Evolutionary conservation across 2,888 invertebrate species (phyloP).

Genomic region (Eremobia ochroleuca): DNA sequence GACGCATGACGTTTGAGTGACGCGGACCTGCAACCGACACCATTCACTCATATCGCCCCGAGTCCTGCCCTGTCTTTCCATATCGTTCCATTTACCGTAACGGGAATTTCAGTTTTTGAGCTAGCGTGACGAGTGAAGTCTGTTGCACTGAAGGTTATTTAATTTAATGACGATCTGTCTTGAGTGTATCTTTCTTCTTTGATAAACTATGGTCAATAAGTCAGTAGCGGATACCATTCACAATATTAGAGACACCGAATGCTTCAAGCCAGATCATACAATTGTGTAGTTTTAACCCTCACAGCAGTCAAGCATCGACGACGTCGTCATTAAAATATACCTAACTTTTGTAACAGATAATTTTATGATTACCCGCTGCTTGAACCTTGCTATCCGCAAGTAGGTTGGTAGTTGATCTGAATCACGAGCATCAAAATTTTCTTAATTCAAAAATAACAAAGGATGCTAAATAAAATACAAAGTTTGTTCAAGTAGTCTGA

Average conservation of each 20-base stretch:
- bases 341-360: neutral
- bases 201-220: neutral
- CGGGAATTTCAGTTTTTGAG: slow-evolving; percentile 27
- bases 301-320: neutral
- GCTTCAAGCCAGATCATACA: neutral
- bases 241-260: neutral
- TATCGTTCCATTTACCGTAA: slow-evolving; percentile 20
- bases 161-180: slow-evolving; percentile 3
- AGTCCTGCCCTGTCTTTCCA: slow-evolving; percentile 33
- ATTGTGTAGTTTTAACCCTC: no score
- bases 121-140: slow-evolving; percentile 14
- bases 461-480: neutral
- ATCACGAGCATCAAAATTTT: neutral
- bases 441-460: no score
- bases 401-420: neutral
- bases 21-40: slow-evolving; percentile 26
- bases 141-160: neutral
- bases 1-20: slow-evolving; percentile 48
- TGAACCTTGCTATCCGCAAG: neutral
- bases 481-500: neutral
- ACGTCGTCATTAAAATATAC: neutral
- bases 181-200: neutral
- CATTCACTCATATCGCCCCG: slow-evolving; percentile 18
- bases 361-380: neutral
- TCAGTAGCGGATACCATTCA: neutral